Base-by-base conservation (phyloP, 2,888 invertebrate genomes). In the Drosophila robusta region DNA sequence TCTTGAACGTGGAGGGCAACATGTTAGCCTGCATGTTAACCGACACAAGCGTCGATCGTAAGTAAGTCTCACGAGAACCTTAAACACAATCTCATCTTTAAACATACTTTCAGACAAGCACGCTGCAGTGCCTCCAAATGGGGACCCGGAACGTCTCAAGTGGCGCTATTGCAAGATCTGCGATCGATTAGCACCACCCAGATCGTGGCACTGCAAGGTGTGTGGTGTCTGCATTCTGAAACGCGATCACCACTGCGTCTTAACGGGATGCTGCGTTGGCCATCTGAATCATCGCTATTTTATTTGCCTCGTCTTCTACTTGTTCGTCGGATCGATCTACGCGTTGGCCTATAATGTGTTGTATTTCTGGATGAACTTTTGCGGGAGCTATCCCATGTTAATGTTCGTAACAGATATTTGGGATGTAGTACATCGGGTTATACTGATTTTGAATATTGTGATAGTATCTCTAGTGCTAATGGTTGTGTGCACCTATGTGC, bases 221-320 rank as follows among this genome's bases (percentile, higher is more conserved):
- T 99, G 99, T 91, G 93, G 96, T 73, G 93, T 94, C 6, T 99
- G 99, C 91, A 95, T 98, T 54, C 41, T 92, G 54, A 97, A 97
- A 92, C 93, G 98, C 71, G 98, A 97, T 91, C 97, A 97, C 92
- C 96, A 97, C 90, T 97, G 98, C 90, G 95, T 96, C 75, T 98
- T 98, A 91, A 95, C 96, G 34, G 97, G 96, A 16, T 96, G 95
- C 89, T 98, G 98, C 90, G 93, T 98, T 45, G 98, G 98, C 1
- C 96, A 97, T 90, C 93, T 93, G 66, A 98, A 98, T 92, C 95
- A 96, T 77, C 94, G 98, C 88, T 98, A 96, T 91, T 98, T 98
- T 88, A 92, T 97, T 49, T 93, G 95, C 90, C 96, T 97, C 90
- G 93, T 96, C 0, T 91, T 95, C 34, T 95, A 97, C 89, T 92